Conservation (phyloP, 2,888 invertebrate genomes). For the Dicranocentrus wangi region DNA sequence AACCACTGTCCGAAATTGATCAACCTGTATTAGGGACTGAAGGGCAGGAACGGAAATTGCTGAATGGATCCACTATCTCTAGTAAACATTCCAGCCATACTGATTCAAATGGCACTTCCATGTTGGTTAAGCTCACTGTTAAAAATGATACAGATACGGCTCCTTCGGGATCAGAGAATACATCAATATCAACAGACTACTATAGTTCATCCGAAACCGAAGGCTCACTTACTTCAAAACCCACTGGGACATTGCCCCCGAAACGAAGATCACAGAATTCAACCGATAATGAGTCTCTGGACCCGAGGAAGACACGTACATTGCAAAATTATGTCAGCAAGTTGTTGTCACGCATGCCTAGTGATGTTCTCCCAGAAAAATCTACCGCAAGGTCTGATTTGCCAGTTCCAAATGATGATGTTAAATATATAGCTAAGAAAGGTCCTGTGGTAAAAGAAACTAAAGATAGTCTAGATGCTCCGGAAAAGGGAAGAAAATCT, state of each 20-base stretch:
- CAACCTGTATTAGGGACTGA: too few relatives aligned
- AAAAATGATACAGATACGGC: constrained; percentile 20
- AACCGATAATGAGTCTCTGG: not conserved
- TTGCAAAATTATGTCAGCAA: constrained; percentile 34
- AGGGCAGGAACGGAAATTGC: not conserved
- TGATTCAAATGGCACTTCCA: not conserved
- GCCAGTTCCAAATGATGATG: constrained; percentile 49
- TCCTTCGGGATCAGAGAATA: constrained; percentile 3
- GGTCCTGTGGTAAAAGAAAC: constrained; percentile 53
- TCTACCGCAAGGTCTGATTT: constrained; percentile 47
- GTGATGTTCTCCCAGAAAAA: not conserved
- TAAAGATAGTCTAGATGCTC: constrained; percentile 41
- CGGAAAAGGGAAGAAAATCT: constrained; percentile 43
- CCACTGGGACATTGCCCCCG: not conserved
- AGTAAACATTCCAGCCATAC: too few relatives aligned
- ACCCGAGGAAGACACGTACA: constrained; percentile 13
- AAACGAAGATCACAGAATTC: not conserved
- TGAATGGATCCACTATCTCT: too few relatives aligned
- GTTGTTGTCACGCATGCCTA: constrained; percentile 33
- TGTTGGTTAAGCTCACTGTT: constrained; percentile 10
- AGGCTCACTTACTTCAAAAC: not conserved
- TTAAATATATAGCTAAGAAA: constrained; percentile 49
- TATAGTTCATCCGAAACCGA: constrained; percentile 32
- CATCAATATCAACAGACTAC: constrained; percentile 13
- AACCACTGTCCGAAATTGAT: too few relatives aligned